Evolutionary conservation across 1,140 invertebrate species (phyloP).

Genomic region (Zaprionus capensis): DNA sequence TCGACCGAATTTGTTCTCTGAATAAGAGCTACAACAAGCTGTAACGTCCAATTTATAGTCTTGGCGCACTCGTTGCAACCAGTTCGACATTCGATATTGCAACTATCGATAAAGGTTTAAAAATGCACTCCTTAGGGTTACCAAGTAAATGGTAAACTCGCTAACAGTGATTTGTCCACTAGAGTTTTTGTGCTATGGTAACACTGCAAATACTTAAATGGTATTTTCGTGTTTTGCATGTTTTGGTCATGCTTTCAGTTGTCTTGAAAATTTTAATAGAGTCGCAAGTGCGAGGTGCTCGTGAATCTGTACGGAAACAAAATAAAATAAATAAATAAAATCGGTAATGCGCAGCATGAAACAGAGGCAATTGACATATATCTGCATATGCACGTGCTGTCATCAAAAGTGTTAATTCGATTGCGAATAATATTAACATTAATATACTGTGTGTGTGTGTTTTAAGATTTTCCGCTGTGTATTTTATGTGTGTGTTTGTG

Average conservation of each 20-base stretch:
- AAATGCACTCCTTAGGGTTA: background rate
- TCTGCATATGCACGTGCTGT: conserved; percentile 35
- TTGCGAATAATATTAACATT: conserved; percentile 23
- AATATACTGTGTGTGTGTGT: conserved; percentile 7
- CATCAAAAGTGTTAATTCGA: conserved; percentile 24
- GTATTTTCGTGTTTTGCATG: conserved; percentile 16
- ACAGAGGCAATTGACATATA: conserved; percentile 21
- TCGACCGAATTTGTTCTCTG: background rate
- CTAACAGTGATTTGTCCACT: background rate
- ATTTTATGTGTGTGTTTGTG: background rate
- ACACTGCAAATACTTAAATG: background rate
- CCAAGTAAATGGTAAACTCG: background rate
- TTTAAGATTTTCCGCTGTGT: background rate
- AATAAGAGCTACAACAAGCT: background rate
- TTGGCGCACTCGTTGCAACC: background rate
- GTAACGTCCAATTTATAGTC: background rate
- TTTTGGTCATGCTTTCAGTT: conserved; percentile 32
- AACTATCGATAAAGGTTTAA: background rate
- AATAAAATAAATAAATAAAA: conserved; percentile 52
- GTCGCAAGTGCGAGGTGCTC: conserved; percentile 15
- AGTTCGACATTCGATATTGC: background rate
- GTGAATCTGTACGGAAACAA: conserved; percentile 25
- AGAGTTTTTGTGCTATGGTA: background rate
- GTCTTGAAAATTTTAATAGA: conserved; percentile 49
- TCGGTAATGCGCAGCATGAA: conserved; percentile 38